Percentiles rank a stretch among this genome's conserved stretches.
Evolutionary conservation across 2,113 vertebrate species (phyloP).

Genomic region (Pteruthius melanotis): DNA sequence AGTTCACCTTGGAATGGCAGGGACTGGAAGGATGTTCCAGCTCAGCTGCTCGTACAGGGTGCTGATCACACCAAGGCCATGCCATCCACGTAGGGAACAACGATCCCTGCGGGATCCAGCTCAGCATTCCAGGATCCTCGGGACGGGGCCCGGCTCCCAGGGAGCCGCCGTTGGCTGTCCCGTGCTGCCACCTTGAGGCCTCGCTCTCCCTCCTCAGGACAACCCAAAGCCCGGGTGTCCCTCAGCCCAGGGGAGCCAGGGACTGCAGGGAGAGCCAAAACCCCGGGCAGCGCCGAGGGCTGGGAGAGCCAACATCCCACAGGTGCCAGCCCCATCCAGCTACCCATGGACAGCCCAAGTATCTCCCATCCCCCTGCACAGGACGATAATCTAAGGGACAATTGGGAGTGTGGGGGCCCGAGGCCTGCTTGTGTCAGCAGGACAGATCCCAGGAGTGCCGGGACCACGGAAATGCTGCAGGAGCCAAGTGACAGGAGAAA

Average conservation of each 20-base stretch:
- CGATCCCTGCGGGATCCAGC: neutral
- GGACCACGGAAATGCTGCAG: neutral
- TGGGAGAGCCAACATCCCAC: neutral
- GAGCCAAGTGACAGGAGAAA: neutral
- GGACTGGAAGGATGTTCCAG: neutral
- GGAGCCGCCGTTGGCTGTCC: neutral
- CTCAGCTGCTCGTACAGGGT: neutral
- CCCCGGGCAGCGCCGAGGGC: neutral
- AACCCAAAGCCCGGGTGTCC: no score
- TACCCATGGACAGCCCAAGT: fast-evolving
- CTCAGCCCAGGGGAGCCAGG: fast-evolving
- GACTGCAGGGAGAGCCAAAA: neutral
- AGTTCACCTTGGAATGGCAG: fast-evolving
- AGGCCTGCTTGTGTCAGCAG: neutral
- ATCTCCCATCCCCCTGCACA: fast-evolving
- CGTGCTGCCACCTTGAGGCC: conserved; percentile 54
- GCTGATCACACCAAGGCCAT: neutral
- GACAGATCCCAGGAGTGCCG: neutral
- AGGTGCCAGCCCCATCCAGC: neutral
- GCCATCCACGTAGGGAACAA: fast-evolving
- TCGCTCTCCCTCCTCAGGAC: fast-evolving
- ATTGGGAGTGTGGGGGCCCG: fast-evolving
- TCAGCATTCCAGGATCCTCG: neutral
- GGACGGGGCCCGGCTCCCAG: neutral
- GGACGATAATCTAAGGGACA: neutral